Conservation (phyloP, 2,888 invertebrate species). For the Rhagophthalmus giganteus region DNA sequence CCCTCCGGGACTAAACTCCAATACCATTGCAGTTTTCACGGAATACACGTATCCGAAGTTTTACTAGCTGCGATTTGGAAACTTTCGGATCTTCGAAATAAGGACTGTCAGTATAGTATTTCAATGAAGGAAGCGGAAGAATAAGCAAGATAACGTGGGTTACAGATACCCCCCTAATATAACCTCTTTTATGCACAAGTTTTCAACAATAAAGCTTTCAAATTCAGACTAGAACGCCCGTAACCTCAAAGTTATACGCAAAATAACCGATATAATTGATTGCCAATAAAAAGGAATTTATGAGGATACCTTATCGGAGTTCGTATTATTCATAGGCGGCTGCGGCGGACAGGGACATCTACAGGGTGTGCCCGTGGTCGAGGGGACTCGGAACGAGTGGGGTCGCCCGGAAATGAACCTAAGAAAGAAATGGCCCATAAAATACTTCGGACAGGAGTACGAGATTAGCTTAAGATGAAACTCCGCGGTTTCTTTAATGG, state of each 20-base stretch:
- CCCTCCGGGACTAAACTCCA: background rate
- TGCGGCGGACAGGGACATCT: slow-evolving; percentile 47
- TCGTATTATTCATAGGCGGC: slow-evolving; percentile 47
- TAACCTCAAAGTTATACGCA: slow-evolving; percentile 40
- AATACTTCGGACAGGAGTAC: slow-evolving; percentile 39
- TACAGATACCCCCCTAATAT: slow-evolving; percentile 17
- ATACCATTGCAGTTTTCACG: background rate
- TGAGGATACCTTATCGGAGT: slow-evolving; percentile 45
- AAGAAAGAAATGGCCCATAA: slow-evolving; percentile 44
- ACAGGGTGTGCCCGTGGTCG: slow-evolving; percentile 39
- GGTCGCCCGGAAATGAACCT: slow-evolving; percentile 41
- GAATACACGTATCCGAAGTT: background rate
- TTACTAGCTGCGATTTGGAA: background rate
- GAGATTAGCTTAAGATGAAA: slow-evolving; percentile 31
- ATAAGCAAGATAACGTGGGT: slow-evolving; percentile 13
- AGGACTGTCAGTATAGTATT: slow-evolving; percentile 2
- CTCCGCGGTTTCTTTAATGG: slow-evolving; percentile 21
- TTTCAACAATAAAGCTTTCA: slow-evolving; percentile 34
- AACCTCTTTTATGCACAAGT: slow-evolving; percentile 29
- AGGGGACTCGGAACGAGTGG: slow-evolving; percentile 32
- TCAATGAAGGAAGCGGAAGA: slow-evolving; percentile 12
- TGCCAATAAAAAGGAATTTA: slow-evolving; percentile 48
- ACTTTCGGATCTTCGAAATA: background rate
- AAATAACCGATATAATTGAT: slow-evolving; percentile 46
- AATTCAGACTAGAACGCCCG: slow-evolving; percentile 28